Evolutionary conservation across 2,113 vertebrate species (phyloP).

Genomic region (Callipepla squamata): DNA sequence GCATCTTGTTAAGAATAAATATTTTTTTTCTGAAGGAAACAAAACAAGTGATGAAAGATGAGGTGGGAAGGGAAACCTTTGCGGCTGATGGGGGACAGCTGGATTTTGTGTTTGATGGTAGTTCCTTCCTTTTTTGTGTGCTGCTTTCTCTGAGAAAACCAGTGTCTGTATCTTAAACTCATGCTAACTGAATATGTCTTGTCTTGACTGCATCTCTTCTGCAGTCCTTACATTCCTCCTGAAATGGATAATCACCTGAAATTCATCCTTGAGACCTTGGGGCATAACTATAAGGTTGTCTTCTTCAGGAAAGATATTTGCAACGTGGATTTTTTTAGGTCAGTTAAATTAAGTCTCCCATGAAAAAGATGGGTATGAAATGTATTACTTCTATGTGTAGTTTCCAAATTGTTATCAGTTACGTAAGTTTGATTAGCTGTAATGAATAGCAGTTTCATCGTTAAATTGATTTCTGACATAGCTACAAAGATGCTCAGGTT

Average conservation of each 20-base stretch:
- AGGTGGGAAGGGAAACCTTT: constrained; percentile 26
- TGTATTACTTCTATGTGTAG: neutral
- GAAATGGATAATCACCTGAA: neutral
- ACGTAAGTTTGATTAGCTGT: neutral
- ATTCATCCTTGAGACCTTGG: neutral
- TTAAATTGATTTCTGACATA: neutral
- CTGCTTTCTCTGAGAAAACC: neutral
- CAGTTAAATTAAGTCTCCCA: neutral
- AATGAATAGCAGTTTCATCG: neutral
- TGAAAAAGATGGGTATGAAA: neutral
- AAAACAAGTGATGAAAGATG: constrained; percentile 50
- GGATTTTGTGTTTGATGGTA: constrained; percentile 15
- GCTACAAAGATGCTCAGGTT: neutral
- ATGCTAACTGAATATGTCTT: neutral
- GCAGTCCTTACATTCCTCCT: neutral
- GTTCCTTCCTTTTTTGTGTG: constrained; percentile 16
- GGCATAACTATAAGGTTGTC: neutral
- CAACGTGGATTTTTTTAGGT: neutral
- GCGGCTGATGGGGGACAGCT: constrained; percentile 29
- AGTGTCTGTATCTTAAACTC: neutral
- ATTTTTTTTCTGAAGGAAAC: constrained; percentile 57
- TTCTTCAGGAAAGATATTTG: neutral
- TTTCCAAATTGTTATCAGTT: neutral
- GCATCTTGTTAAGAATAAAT: constrained; percentile 15
- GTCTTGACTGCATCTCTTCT: neutral